Evolutionary conservation across 2,888 invertebrate species (phyloP), one percentile per base, ranked within the genome.

Genomic region (Stenurella melanura): DNA sequence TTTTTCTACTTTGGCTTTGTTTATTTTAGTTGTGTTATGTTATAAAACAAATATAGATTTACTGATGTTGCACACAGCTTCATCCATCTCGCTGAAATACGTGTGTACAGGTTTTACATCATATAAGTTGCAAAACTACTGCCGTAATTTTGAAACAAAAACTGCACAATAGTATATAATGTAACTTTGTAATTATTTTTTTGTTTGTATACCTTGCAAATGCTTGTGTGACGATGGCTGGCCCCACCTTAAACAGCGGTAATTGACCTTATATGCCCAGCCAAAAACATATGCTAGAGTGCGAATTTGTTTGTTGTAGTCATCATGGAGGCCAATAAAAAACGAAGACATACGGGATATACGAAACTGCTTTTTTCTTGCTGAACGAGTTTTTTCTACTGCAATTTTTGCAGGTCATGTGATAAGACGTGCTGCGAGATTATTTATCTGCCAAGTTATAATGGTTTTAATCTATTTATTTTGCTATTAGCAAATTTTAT

Each of bases 131-230:
- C 73, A 67, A 77, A 74, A 77, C 42, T 56, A 54, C 72, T 64
- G 72, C 64, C 63, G 72, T 68, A 74, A 38, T 78, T 76, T 76
- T 70, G 74, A 78, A 78, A 78, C 78, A 30, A 78, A 73, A 69
- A 54, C 67, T 72, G 68, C 54, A 74, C 77, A 77, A 78, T 74
- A 72, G 72, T 74, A 30, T 68, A 64, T 72, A 71, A 60, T 70
- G 70, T 58, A 70, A 70, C 60, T 60, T 38, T 15, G 38, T 57
- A 60, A 57, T 57, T 19, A 60, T 70, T 70, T 70, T 56, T 66
- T 54, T 26, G 11, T 70, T 58, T 70, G 50, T 38, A 11, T 42
- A 42, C 42, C 70, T 70, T 38, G 60, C 60, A 21, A 60, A 70
- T 26, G 11, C n/a, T 19, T 34, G 15, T 63, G n/a, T 34, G 17